Evolutionary conservation across 2,113 vertebrate genomes (phyloP), one percentile per base, ranked within the genome.

Genomic region (Gavia stellata): DNA sequence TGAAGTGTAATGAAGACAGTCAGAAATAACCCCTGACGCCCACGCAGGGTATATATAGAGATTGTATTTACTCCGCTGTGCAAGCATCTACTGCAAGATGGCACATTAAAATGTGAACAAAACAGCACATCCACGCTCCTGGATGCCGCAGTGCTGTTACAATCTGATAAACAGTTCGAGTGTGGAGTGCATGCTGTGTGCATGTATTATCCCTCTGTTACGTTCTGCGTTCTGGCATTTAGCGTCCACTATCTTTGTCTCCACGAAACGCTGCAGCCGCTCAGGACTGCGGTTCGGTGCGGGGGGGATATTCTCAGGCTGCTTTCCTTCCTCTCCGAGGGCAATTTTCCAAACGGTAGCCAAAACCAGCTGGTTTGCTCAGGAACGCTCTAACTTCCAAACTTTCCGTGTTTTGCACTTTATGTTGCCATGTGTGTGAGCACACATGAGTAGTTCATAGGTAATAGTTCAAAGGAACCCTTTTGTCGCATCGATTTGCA

Each of bases 21-120:
- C 97, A 97, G 97, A 97, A 97, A 97, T 97, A 97, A 97, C 96
- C 97, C 96, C 92, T n/a, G 83, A 50, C 92, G 8, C 97, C 97
- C 97, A 97, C 97, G 71, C 95, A 97, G 96, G 92, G 96, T 97
- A 97, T 98, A 97, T 98, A 97, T 94, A 97, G 96, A 94, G 96
- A 92, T 96, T 83, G 90, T 96, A 97, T 97, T 97, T 97, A 97
- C 97, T 98, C 97, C 97, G 94, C 96, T 97, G 97, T 97, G 97
- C 97, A 96, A 96, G 97, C 97, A 97, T 97, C 95, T 95, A 58
- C 97, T 96, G 97, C 96, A 97, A 95, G 96, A 97, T 97, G 96
- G 96, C 96, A 97, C 96, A 96, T 95, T 84, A 94, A 96, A 96
- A 97, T 90, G 95, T 91, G 97, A 97, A 94, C 96, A 97, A 97